A percentile compares a stretch with the other conserved stretches of the same genome.
Evolutionary conservation across 2,888 invertebrate genomes (phyloP).

Genomic region (Oscheius sp.): DNA sequence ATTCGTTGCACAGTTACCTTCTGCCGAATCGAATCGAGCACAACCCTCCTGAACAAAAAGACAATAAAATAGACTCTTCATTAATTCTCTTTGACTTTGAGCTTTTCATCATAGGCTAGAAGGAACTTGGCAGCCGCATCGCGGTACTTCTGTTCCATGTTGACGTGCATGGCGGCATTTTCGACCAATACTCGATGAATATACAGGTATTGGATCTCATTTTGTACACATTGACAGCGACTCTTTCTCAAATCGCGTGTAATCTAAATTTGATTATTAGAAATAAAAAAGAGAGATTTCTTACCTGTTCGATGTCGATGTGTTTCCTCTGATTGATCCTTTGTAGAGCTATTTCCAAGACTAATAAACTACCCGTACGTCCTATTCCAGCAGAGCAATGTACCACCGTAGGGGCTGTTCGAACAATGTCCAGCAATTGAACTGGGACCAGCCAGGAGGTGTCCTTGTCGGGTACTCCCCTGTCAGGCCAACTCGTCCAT

Average conservation of each 20-base stretch:
- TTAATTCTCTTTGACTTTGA: conserved; percentile 15
- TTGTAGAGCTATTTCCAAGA: conserved; percentile 53
- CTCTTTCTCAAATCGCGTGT: conserved; percentile 48
- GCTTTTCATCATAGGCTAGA: conserved; percentile 24
- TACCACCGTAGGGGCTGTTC: conserved; percentile 49
- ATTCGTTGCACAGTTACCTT: too few relatives aligned
- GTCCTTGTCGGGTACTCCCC: conserved; percentile 55
- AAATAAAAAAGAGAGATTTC: neutral
- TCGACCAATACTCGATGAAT: conserved; percentile 56
- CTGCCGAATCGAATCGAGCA: too few relatives aligned
- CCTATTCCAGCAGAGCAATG: conserved; percentile 63
- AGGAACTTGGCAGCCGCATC: conserved; percentile 25
- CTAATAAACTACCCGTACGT: conserved; percentile 57
- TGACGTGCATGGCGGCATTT: conserved; percentile 70
- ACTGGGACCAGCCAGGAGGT: conserved; percentile 51
- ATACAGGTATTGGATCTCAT: conserved; percentile 60
- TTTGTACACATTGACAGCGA: conserved; percentile 58
- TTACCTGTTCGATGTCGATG: conserved; percentile 56
- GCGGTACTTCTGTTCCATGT: conserved; percentile 20
- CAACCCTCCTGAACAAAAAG: too few relatives aligned
- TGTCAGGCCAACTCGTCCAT: conserved; percentile 62
- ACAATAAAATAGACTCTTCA: conserved; percentile 6
- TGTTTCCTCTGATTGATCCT: conserved; percentile 41
- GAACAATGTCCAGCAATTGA: conserved; percentile 46
- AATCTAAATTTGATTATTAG: conserved; percentile 42